Conservation (phyloP, 2,888 invertebrate genomes). For the Amiota mariae region DNA sequence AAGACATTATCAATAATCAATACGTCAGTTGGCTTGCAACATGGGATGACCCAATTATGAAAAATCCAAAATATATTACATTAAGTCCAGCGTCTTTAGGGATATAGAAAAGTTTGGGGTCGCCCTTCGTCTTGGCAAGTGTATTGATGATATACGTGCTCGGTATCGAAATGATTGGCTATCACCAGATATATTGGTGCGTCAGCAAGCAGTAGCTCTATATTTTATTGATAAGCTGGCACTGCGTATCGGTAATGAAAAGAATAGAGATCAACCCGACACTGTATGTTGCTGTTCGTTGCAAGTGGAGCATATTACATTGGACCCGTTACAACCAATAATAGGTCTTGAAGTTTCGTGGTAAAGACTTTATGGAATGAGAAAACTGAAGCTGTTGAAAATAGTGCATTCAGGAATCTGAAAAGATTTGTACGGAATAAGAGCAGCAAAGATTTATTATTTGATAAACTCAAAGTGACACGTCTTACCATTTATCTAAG, state of each 20-base stretch:
- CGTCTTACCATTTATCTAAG: conserved; percentile 96
- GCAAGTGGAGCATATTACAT: conserved; percentile 89
- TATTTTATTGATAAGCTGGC: conserved; percentile 97
- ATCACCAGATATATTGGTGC: no score
- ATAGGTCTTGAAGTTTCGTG: conserved; percentile 98
- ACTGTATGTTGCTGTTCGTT: conserved; percentile 98
- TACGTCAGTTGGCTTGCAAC: no score
- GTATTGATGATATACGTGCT: no score
- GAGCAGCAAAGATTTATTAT: no score
- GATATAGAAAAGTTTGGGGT: conserved; percentile 99
- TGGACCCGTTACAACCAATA: conserved; percentile 88
- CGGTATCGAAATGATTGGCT: no score
- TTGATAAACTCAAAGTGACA: conserved; percentile 93
- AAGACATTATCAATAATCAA: conserved; percentile 93
- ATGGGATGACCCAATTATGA: conserved; percentile 95
- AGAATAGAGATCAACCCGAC: conserved; percentile 98
- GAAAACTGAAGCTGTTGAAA: no score
- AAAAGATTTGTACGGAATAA: no score
- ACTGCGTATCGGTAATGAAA: conserved; percentile 88
- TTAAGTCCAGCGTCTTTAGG: conserved; percentile 96
- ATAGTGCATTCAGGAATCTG: no score
- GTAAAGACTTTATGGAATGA: conserved; percentile 86
- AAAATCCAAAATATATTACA: conserved; percentile 96
- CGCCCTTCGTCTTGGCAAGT: conserved; percentile 89
- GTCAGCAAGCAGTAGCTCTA: no score